phyloP scores from a whole-genome alignment of 2,888 invertebrate genomes.

The Rhorus exstirpatorius region DNA sequence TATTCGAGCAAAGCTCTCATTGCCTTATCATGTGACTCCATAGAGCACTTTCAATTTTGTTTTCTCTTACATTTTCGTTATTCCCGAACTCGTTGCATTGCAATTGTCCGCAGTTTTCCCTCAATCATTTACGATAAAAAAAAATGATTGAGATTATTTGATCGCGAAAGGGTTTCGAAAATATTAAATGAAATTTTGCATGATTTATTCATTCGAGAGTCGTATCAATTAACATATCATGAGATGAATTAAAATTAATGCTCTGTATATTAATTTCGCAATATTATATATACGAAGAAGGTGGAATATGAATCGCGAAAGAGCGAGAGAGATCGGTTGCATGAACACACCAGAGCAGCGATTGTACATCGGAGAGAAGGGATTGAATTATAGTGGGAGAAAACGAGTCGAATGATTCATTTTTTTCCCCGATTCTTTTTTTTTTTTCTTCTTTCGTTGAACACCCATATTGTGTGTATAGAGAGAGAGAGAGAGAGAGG shows the following conservation, averaged over 20 bases:
- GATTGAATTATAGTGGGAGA: slow-evolving; percentile 37
- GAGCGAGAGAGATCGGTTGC: slow-evolving; percentile 21
- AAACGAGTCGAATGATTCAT: slow-evolving; percentile 61
- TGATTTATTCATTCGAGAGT: slow-evolving; percentile 1
- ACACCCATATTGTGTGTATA: neutral
- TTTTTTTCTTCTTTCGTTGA: no score
- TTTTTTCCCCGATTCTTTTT: slow-evolving; percentile 38
- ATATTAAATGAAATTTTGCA: slow-evolving; percentile 29
- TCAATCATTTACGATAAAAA: neutral
- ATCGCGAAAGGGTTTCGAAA: slow-evolving; percentile 12
- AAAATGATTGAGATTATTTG: neutral
- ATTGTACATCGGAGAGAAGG: slow-evolving; percentile 42
- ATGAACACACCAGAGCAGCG: slow-evolving; percentile 7
- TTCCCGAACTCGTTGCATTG: no score
- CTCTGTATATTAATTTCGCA: slow-evolving; percentile 51
- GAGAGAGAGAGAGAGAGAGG: no score
- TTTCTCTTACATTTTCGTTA: no score
- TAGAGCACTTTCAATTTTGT: no score
- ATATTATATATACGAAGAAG: slow-evolving; percentile 9
- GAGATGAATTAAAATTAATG: slow-evolving; percentile 18
- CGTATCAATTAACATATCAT: slow-evolving; percentile 20
- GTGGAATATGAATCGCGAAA: slow-evolving; percentile 3
- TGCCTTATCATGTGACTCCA: no score
- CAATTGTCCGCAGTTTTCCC: no score
- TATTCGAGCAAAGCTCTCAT: no score